These are phyloP conservation scores for Drosophila borborema DNA, from an alignment of 2,888 invertebrate genomes.

Conservation along the genomic window DNA sequence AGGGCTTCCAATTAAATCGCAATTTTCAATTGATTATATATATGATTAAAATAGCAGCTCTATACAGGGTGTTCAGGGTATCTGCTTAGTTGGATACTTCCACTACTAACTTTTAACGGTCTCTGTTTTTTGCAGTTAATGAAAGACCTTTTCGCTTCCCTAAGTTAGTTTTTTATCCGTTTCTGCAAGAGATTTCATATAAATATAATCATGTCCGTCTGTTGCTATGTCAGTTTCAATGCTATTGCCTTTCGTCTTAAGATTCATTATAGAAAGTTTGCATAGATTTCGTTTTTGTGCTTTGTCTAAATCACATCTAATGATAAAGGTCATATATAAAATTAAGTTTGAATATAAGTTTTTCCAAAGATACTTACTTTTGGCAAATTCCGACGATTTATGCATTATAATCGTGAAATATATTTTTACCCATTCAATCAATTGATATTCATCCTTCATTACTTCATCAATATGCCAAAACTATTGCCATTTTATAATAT, in stretches of 20 bases:
- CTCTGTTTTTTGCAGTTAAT: not conserved
- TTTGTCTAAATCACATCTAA: not conserved
- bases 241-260: too few relatives aligned
- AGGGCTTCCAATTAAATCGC: too few relatives aligned
- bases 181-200: not conserved
- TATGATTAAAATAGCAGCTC: not conserved
- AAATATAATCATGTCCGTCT: not conserved
- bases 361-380: not conserved
- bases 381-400: not conserved
- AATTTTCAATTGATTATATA: not conserved
- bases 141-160: not conserved
- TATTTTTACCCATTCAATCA: not conserved
- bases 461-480: constrained; percentile 28
- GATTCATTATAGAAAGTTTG: not conserved
- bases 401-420: not conserved
- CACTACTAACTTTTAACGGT: not conserved
- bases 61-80: not conserved
- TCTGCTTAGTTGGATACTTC: not conserved
- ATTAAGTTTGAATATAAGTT: not conserved
- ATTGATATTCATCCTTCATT: constrained; percentile 16
- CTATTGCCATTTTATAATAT: not conserved
- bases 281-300: constrained; percentile 1
- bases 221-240: not conserved
- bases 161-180: not conserved
- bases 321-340: not conserved